phyloP scores from a whole-genome alignment of 2,888 invertebrate genomes.

The Eilema griseolum region DNA sequence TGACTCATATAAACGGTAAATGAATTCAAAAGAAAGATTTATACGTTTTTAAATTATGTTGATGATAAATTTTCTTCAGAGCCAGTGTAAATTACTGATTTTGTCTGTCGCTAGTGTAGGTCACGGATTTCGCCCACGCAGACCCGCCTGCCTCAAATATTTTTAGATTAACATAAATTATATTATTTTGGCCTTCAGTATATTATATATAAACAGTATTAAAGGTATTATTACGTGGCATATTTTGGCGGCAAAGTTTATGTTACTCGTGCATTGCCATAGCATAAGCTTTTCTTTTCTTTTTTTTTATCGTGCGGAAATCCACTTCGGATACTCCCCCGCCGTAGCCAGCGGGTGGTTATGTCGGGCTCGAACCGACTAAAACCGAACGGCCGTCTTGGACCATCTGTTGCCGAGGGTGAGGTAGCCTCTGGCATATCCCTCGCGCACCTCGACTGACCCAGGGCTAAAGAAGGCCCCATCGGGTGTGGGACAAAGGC shows the following conservation, averaged over 20 bases:
- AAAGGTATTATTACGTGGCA: not conserved
- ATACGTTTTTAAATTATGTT: constrained; percentile 22
- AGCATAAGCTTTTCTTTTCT: too few species aligned
- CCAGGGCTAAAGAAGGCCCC: too few species aligned
- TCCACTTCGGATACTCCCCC: too few species aligned
- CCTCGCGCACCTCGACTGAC: too few species aligned
- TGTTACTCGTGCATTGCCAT: not conserved
- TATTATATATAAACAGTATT: constrained; percentile 6
- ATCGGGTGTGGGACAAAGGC: too few species aligned
- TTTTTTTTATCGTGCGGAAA: too few species aligned
- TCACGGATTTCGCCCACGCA: constrained; percentile 64
- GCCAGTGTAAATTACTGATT: constrained; percentile 42
- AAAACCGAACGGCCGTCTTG: too few species aligned
- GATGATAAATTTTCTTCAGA: constrained; percentile 6
- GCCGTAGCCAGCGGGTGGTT: too few species aligned
- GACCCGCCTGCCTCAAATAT: constrained; percentile 49
- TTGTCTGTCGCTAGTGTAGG: constrained; percentile 46
- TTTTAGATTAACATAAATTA: constrained; percentile 49
- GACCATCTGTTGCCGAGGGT: too few species aligned
- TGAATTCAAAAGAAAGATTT: constrained; percentile 18
- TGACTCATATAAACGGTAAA: constrained; percentile 22
- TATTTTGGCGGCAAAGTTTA: not conserved
- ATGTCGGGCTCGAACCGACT: too few species aligned
- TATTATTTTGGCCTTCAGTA: constrained; percentile 28
- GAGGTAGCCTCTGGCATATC: too few species aligned